These are phyloP conservation scores for Ginglymostoma cirratum DNA, from an alignment of 2,113 vertebrate genomes.

Conservation along the genomic window DNA sequence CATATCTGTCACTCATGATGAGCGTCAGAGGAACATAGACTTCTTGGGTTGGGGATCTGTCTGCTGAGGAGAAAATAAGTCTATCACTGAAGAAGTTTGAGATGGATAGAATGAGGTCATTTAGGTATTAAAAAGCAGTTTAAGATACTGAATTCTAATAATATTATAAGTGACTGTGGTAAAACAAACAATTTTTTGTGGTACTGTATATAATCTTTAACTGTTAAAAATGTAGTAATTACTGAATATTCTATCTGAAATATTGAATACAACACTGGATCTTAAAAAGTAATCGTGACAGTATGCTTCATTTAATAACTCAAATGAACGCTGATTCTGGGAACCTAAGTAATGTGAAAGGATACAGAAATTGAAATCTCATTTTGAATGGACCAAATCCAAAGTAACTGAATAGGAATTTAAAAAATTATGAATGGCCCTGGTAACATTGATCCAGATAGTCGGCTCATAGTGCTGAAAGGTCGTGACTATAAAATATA, in stretches of 20 bases:
- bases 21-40: no score
- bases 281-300: not conserved
- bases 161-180: not conserved
- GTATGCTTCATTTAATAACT: not conserved
- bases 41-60: no score
- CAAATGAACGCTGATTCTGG: not conserved
- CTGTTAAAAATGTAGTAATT: not conserved
- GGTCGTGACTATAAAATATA: not conserved
- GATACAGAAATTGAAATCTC: not conserved
- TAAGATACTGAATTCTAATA: not conserved
- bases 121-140: no score
- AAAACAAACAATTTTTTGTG: not conserved
- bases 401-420: not conserved
- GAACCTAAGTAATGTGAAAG: not conserved
- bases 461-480: not conserved
- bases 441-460: not conserved
- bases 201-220: not conserved
- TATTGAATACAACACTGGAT: not conserved
- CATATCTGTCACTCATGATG: not conserved
- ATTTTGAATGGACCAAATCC: not conserved
- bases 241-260: not conserved
- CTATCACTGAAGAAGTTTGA: no score
- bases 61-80: no score
- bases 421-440: not conserved
- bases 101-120: no score